Evolutionary conservation across 2,888 invertebrate genomes (phyloP), one percentile per base, ranked within the genome.

Genomic region (Macroteleia sp.): DNA sequence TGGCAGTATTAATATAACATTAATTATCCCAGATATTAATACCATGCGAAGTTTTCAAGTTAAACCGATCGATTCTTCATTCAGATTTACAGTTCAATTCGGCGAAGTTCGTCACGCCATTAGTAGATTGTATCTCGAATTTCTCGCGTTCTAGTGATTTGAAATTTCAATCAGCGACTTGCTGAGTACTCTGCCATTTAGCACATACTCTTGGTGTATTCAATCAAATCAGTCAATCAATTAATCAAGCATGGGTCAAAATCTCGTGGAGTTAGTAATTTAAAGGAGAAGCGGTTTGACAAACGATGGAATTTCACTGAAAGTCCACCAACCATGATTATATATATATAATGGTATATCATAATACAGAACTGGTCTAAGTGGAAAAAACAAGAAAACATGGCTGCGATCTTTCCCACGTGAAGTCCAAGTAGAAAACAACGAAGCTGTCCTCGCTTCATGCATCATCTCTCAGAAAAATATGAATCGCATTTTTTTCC

Each of bases 81-180:
- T 85, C 77, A 71, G 82, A 83, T 85, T 82, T 80, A 71, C 82
- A 78, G 56, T 62, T 71, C 56, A 56, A 71, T 71, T 79, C 80
- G 83, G 81, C 82, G 71, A 83, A 82, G 73, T 82, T 80, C 74
- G 75, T 81, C 64, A 80, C 79, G 77, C 89, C 89, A 89, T 89
- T 89, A 89, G 89, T 82, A 87, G 85, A 89, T 89, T 89, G 88
- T 87, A 88, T 87, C 85, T 82, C 78, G 75, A 82, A 80, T 77
- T 82, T 76, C 62, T 64, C 48, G 59, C 52, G 28, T 71, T 62
- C 71, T 30, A 19, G 34, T 62, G 62, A 73, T 73, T 54, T 50
- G 77, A 77, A 77, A 73, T 67, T 77, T 77, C 73, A 67, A 73
- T 71, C 83, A 84, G 70, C 80, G 80, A 86, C 82, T 83, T 77